Conservation (phyloP, 2,888 invertebrate genomes). For the Heliconius hortense region DNA sequence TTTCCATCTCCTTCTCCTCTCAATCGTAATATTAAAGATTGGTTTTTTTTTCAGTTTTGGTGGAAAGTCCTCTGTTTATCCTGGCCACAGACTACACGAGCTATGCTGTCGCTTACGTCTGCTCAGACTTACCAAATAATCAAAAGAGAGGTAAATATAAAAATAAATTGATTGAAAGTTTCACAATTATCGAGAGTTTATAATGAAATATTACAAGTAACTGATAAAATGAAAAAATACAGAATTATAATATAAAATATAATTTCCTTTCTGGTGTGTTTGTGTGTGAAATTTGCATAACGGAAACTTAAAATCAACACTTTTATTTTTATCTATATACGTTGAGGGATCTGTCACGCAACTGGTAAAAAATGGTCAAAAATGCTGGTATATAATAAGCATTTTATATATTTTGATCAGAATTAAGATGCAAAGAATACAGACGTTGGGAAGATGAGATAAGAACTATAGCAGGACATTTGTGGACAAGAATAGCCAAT, state of each 20-base stretch:
- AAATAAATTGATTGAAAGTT: not conserved
- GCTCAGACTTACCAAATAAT: slow-evolving; percentile 71
- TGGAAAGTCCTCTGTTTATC: slow-evolving; percentile 69
- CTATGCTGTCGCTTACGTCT: slow-evolving; percentile 85
- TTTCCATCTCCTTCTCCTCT: not conserved
- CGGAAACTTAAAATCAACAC: too few species aligned
- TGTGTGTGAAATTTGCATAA: too few species aligned
- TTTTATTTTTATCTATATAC: too few species aligned
- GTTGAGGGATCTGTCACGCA: not conserved
- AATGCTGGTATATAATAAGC: not conserved
- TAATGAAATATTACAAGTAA: not conserved
- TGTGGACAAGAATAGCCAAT: too few species aligned
- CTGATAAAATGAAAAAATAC: not conserved
- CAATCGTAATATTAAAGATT: not conserved
- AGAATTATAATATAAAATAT: too few species aligned
- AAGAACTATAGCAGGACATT: too few species aligned
- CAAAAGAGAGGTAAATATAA: slow-evolving; percentile 67
- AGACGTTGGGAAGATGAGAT: too few species aligned
- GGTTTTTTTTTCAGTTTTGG: slow-evolving; percentile 48
- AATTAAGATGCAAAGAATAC: too few species aligned
- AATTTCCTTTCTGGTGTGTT: too few species aligned
- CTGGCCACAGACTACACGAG: slow-evolving; percentile 84
- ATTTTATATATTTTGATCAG: not conserved
- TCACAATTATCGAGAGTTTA: too few species aligned
- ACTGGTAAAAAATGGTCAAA: not conserved